Evolutionary conservation across 2,797 vertebrate genomes (phyloP).

Genomic region (Hylomyscus alleni): DNA sequence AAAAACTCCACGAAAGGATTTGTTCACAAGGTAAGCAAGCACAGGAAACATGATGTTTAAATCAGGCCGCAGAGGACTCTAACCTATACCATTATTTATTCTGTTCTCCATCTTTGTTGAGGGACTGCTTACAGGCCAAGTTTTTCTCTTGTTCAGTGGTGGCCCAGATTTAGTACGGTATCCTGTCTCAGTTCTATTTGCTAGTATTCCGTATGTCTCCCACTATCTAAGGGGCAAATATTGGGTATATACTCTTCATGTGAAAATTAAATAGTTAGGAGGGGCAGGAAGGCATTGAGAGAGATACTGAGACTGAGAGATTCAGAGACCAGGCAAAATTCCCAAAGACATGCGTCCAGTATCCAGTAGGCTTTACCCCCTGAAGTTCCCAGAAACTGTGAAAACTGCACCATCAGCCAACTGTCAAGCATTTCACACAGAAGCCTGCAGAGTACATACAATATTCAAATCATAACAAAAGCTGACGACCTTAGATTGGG

Average conservation of each 20-base stretch:
- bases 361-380: background rate
- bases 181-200: background rate
- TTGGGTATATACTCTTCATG: background rate
- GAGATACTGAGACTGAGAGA: background rate
- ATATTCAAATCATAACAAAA: background rate
- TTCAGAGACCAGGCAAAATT: background rate
- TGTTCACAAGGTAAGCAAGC: slow-evolving; percentile 16
- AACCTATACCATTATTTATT: background rate
- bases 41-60: background rate
- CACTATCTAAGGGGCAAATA: background rate
- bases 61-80: background rate
- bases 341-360: background rate
- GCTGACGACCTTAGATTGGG: background rate
- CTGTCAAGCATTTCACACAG: background rate
- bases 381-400: background rate
- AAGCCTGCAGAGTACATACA: too few species aligned
- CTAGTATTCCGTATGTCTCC: background rate
- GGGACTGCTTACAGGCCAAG: slow-evolving; percentile 1
- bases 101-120: slow-evolving; percentile 21
- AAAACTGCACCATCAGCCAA: background rate
- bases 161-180: background rate
- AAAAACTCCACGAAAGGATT: background rate
- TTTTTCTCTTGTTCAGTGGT: background rate
- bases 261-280: background rate
- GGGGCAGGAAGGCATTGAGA: background rate